Evolutionary conservation across 2,113 vertebrate genomes (phyloP).

Genomic region (Ursus arctos): DNA sequence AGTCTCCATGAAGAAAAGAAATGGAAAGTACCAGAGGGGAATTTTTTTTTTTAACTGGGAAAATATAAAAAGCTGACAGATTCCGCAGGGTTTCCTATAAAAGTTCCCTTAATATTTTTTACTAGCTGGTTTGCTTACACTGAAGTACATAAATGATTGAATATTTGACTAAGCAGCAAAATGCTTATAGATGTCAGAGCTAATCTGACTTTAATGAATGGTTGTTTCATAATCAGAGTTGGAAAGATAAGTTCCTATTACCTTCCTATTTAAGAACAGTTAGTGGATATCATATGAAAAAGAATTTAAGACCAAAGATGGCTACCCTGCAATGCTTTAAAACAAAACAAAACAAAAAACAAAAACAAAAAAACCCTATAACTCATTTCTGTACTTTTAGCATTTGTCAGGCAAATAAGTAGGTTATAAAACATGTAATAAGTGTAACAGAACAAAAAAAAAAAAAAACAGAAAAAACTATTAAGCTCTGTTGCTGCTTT

Average conservation of each 20-base stretch:
- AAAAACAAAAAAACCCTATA: not conserved
- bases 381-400: not conserved
- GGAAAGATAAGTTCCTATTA: constrained; percentile 27
- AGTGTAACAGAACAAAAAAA: not conserved
- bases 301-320: not conserved
- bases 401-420: constrained; percentile 10
- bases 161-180: not conserved
- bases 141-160: not conserved
- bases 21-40: not conserved
- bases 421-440: not conserved
- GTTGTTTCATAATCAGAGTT: constrained; percentile 55
- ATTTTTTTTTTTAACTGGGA: constrained; percentile 18
- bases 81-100: constrained; percentile 24
- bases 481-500: not conserved
- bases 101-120: constrained; percentile 43
- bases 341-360: not conserved
- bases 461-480: not conserved
- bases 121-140: not conserved
- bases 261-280: constrained; percentile 60
- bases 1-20: constrained; percentile 35
- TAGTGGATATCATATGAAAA: constrained; percentile 42
- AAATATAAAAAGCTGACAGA: constrained; percentile 58
- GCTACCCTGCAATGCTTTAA: not conserved
- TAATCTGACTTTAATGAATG: constrained; percentile 62
- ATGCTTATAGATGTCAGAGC: not conserved